These are phyloP conservation scores for Candidula unifasciata DNA, from an alignment of 2,888 invertebrate genomes.

Conservation along the genomic window DNA sequence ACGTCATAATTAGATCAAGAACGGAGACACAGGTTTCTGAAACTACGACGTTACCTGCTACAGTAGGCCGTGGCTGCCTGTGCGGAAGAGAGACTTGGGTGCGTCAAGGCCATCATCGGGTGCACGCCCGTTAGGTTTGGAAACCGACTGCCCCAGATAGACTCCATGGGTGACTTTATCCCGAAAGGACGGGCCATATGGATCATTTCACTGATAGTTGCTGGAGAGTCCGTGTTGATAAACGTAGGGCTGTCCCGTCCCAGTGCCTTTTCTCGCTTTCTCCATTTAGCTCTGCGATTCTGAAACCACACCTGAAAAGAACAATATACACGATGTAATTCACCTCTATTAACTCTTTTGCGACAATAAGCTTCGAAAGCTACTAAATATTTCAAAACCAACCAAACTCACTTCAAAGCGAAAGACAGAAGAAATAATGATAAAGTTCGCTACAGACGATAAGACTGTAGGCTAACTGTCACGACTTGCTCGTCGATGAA, in stretches of 20 bases:
- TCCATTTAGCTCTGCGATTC: constrained; percentile 96
- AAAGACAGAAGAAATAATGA: too few relatives aligned
- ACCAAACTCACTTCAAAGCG: too few relatives aligned
- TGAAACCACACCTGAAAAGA: constrained; percentile 93
- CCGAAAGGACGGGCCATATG: constrained; percentile 52
- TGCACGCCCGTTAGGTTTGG: constrained; percentile 69
- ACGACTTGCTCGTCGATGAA: too few relatives aligned
- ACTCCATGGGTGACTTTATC: constrained; percentile 61
- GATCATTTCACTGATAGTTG: constrained; percentile 62
- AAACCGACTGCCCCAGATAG: constrained; percentile 73
- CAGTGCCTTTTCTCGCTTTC: constrained; percentile 91
- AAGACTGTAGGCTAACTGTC: too few relatives aligned
- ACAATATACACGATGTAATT: not conserved
- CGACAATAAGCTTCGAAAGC: too few relatives aligned
- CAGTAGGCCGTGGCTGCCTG: constrained; percentile 38
- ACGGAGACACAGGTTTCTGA: too few relatives aligned
- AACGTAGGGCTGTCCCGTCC: constrained; percentile 91
- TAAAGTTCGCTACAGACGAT: too few relatives aligned
- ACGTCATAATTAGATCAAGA: too few relatives aligned
- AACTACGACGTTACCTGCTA: constrained; percentile 32
- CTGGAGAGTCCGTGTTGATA: constrained; percentile 81
- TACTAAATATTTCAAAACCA: too few relatives aligned
- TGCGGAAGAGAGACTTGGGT: constrained; percentile 47
- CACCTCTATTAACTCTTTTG: too few relatives aligned
- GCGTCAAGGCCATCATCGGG: constrained; percentile 70